Evolutionary conservation across 2,888 invertebrate species (phyloP), one percentile per base, ranked within the genome.

Genomic region (Lasioglossum vierecki): DNA sequence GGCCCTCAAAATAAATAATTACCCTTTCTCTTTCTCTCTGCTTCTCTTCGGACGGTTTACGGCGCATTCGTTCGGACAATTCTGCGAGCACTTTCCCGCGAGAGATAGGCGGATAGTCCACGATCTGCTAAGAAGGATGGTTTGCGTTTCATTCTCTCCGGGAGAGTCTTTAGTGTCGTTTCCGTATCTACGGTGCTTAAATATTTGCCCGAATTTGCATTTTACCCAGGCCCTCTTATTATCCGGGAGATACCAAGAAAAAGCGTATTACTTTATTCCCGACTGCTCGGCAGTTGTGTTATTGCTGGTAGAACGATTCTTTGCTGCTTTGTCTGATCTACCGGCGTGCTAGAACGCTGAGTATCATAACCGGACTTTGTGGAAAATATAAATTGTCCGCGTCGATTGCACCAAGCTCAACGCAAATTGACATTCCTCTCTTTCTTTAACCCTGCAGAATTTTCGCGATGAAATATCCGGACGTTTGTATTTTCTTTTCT

Each of bases 181-280:
- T 22, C 22, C 11, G 68, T 68, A 68, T 68, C 68, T 22, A 18
- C 35, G 35, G 11, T n/a, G 35, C 11, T 35, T 68, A 68, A 35
- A 68, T 68, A 68, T 68, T 68, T 68, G 35, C 39, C 18, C 68
- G 39, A 68, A 68, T 68, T 39, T 35, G 68, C 35, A 68, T 68
- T 68, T 68, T 18, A 68, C 39, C 22, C 22, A 2, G 18, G 22
- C 39, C 39, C 22, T 18, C 22, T 68, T 39, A 39, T 41, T 68
- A 68, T 4, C 39, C 39, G 39, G 9, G 39, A 68, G 68, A 68
- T 68, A 68, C 9, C 35, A 68, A 35, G 68, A 35, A 35, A 22
- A 68, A 68, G 4, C 9, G 39, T 39, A 39, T 68, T 41, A 68
- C 68, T 68, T 39, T 68, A 68, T 68, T 41, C 39, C n/a, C 4